A percentile compares a stretch with the other conserved stretches of the same genome.
Evolutionary conservation across 1,140 invertebrate genomes (phyloP).

Genomic region (Drosophila guanche): DNA sequence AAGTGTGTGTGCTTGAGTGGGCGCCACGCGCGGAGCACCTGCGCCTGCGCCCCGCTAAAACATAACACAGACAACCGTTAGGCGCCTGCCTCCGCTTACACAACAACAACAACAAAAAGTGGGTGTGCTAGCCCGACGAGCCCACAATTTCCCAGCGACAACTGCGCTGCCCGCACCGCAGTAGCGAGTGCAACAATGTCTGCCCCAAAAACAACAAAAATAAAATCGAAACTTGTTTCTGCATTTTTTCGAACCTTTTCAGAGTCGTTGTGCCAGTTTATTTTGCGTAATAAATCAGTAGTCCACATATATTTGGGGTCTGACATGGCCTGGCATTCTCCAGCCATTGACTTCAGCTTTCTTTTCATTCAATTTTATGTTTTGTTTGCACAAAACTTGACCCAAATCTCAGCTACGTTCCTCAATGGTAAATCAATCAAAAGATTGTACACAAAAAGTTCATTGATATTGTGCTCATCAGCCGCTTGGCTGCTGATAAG

Average conservation of each 20-base stretch:
- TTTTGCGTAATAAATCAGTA: slow-evolving; percentile 64
- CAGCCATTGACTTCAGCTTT: slow-evolving; percentile 33
- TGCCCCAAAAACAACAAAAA: slow-evolving; percentile 21
- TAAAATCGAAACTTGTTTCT: slow-evolving; percentile 56
- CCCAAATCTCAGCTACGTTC: slow-evolving; percentile 27
- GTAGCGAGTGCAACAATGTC: slow-evolving; percentile 14
- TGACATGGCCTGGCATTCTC: slow-evolving; percentile 11
- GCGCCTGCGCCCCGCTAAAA: slow-evolving; percentile 8
- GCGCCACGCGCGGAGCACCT: neutral
- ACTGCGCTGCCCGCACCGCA: slow-evolving; percentile 1
- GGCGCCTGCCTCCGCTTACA: slow-evolving; percentile 46
- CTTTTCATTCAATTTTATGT: slow-evolving; percentile 31
- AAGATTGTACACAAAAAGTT: slow-evolving; percentile 18
- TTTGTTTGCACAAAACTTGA: slow-evolving; percentile 43
- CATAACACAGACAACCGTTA: slow-evolving; percentile 51
- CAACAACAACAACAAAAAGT: slow-evolving; percentile 63
- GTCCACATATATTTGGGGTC: neutral
- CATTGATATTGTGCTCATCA: slow-evolving; percentile 6
- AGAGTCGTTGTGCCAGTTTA: slow-evolving; percentile 58
- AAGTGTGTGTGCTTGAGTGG: slow-evolving; percentile 7
- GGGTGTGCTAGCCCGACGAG: slow-evolving; percentile 67
- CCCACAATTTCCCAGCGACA: slow-evolving; percentile 45
- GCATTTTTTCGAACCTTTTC: slow-evolving; percentile 52
- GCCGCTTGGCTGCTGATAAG: slow-evolving; percentile 13
- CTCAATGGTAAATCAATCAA: slow-evolving; percentile 22